Base-by-base conservation (phyloP, 2,888 invertebrate genomes). In the Siphlonurus alternatus region DNA sequence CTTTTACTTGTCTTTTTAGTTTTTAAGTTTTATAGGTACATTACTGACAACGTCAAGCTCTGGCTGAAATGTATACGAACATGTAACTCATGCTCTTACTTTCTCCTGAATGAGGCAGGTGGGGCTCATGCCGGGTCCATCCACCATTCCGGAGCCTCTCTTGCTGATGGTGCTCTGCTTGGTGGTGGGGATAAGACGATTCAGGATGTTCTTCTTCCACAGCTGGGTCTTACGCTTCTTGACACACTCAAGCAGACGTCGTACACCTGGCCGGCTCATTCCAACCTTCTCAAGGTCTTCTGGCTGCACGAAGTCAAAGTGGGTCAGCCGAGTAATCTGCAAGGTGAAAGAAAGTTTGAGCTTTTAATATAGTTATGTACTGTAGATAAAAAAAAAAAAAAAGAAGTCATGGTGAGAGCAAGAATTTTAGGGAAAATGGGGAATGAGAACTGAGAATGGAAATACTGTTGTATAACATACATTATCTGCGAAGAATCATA, bases 301-400 rank as follows among this genome's bases (percentile, higher is more conserved):
- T 0, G 89, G 79, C 72, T 90, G 90, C n/a, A 98, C 97, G 82
- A 91, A 94, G 71, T 97, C 95, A 75, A 99, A 99, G 77, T 99
- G 99, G 63, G 93, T 88, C 71, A 97, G 76, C 66, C 93, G 82
- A 51, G 97, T 93, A 65, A 96, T 86, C 83, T 91, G 82, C 68
- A 69, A 67, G 66, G 15, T 38, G n/a, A n/a, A n/a, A n/a, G n/a
- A n/a, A n/a, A n/a, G n/a, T n/a, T n/a, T n/a, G n/a, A 61, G 59
- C 61, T 56, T 60, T 18, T 66, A 23, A 64, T 56, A 63, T 18
- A 22, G 23, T 63, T 25, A 59, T 53, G 38, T 24, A 23, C 22
- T 23, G 53, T 2, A 23, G 20, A 59, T 23, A 62, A 22, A 25
- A 23, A 10, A 59, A 64, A n/a, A n/a, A n/a, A n/a, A n/a, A n/a